Percentiles rank a stretch among this genome's conserved stretches.
These are phyloP conservation scores for Troides aeacus DNA, from an alignment of 2,888 invertebrate genomes.

Conservation along the genomic window DNA sequence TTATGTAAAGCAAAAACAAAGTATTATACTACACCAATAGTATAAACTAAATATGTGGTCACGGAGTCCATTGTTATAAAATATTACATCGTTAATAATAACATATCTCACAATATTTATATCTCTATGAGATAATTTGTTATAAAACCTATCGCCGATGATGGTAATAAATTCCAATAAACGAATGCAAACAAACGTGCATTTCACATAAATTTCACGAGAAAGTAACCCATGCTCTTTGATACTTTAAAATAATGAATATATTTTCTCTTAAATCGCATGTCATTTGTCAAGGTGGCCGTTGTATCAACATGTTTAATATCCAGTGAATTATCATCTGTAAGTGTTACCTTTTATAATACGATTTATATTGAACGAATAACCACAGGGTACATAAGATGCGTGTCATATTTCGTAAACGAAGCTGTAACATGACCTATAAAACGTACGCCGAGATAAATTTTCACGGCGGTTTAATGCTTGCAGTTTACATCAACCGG, in stretches of 20 bases:
- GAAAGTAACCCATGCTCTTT: constrained; percentile 18
- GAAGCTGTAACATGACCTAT: constrained; percentile 53
- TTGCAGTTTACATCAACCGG: constrained; percentile 37
- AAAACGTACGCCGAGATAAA: constrained; percentile 47
- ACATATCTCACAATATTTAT: no score
- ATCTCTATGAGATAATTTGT: no score
- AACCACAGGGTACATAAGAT: constrained; percentile 51
- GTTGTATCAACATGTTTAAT: constrained; percentile 48
- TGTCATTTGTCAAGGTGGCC: constrained; percentile 24
- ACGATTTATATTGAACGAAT: constrained; percentile 41
- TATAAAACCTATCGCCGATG: neutral
- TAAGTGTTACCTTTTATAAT: constrained; percentile 45
- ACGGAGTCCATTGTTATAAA: no score
- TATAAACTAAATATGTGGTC: no score
- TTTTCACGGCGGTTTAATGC: constrained; percentile 48
- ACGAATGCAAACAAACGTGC: neutral
- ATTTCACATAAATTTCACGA: constrained; percentile 4
- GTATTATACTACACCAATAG: no score
- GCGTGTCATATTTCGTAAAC: constrained; percentile 49
- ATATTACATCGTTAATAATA: no score
- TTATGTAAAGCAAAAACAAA: no score
- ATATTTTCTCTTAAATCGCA: constrained; percentile 26
- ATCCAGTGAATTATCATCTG: constrained; percentile 49
- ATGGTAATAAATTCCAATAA: no score
- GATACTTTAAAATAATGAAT: constrained; percentile 21